A percentile compares a stretch with the other conserved stretches of the same genome.
phyloP scores from a whole-genome alignment of 2,888 invertebrate species.

The Hanleya hanleyi region DNA sequence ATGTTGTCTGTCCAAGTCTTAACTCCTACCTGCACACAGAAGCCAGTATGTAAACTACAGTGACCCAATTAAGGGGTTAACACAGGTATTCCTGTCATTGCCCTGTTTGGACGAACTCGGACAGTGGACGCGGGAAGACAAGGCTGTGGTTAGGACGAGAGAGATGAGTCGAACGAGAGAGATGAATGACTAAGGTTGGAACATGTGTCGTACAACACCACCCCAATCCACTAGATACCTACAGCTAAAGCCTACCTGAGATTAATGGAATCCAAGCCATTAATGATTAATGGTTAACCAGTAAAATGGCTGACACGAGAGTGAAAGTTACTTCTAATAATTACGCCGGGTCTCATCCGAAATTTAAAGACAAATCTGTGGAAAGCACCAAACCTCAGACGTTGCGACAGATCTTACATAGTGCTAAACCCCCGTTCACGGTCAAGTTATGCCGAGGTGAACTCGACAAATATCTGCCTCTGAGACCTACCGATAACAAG shows the following conservation, averaged over 20 bases:
- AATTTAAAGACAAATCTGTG: neutral
- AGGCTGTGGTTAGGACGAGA: neutral
- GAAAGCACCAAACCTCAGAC: neutral
- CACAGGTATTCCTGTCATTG: neutral
- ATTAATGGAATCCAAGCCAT: too few species aligned
- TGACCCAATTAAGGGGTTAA: neutral
- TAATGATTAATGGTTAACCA: neutral
- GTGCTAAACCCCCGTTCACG: constrained; percentile 29
- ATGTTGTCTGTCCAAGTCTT: too few species aligned
- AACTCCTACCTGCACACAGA: too few species aligned
- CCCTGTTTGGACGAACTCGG: neutral
- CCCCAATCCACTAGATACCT: too few species aligned
- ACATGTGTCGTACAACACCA: too few species aligned
- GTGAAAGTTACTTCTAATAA: neutral
- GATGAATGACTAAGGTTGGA: too few species aligned
- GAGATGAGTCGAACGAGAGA: too few species aligned
- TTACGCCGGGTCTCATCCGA: neutral
- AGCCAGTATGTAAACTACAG: neutral
- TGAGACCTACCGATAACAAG: neutral
- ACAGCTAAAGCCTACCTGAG: too few species aligned
- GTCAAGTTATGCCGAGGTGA: constrained; percentile 43
- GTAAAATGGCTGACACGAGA: neutral
- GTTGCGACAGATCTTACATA: neutral
- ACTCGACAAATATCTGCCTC: constrained; percentile 31
- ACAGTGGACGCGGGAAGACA: neutral